phyloP scores from a whole-genome alignment of 2,797 vertebrate species.

The Falco biarmicus region DNA sequence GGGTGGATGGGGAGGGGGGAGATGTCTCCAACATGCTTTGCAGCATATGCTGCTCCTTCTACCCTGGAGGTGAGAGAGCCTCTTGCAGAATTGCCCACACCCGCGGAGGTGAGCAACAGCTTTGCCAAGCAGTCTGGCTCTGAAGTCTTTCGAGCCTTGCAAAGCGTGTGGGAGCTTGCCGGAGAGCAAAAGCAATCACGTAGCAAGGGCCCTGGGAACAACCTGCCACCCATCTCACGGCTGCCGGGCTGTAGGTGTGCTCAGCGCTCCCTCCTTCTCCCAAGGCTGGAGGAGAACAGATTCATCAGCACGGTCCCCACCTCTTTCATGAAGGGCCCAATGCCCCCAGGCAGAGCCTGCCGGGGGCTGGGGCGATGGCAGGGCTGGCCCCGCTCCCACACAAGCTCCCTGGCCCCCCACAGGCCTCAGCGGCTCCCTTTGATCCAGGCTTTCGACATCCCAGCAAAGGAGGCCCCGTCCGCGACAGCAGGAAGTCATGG shows the following conservation, averaged over 20 bases:
- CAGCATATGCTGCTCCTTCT: slow-evolving; percentile 11
- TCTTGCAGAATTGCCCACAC: slow-evolving; percentile 24
- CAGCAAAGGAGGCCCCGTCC: accelerated
- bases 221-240: not conserved
- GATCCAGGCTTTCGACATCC: not conserved
- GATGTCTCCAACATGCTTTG: not conserved
- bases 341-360: not conserved
- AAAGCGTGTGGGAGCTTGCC: slow-evolving; percentile 53
- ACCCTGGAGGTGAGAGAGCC: not conserved
- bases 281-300: not conserved
- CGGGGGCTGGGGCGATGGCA: not conserved
- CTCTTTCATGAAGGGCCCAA: not conserved
- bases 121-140: slow-evolving; percentile 37
- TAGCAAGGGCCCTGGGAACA: slow-evolving; percentile 48
- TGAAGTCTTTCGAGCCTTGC: not conserved
- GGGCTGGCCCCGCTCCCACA: not conserved
- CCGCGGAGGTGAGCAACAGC: not conserved
- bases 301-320: not conserved
- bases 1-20: not conserved
- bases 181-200: slow-evolving; percentile 25
- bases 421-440: not conserved
- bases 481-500: accelerated
- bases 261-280: slow-evolving; percentile 16
- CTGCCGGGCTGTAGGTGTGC: slow-evolving; percentile 11
- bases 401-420: not conserved